Evolutionary conservation across 2,888 invertebrate genomes (phyloP).

Genomic region (Trilocha varians): DNA sequence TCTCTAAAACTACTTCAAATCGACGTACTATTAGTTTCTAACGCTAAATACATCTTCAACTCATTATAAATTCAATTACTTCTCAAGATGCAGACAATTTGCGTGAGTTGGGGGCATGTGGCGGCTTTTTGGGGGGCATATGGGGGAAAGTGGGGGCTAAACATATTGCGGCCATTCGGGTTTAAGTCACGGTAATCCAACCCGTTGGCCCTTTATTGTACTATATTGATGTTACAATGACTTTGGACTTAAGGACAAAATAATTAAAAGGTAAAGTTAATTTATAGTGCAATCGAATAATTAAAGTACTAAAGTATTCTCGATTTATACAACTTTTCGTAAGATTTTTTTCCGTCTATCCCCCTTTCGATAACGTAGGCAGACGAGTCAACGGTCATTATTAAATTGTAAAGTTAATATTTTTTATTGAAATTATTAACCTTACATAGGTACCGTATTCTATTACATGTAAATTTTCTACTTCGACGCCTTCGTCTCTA

Average conservation of each 20-base stretch:
- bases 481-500: too few relatives aligned
- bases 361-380: too few relatives aligned
- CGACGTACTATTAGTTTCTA: conserved; percentile 11
- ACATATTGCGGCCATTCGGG: conserved; percentile 57
- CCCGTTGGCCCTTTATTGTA: conserved; percentile 44
- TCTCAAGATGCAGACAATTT: conserved; percentile 59
- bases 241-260: background rate
- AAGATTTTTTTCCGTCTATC: too few relatives aligned
- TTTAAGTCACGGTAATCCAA: conserved; percentile 44
- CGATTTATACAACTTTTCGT: too few relatives aligned
- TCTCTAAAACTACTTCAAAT: background rate
- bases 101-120: conserved; percentile 21
- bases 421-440: too few relatives aligned
- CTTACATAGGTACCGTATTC: too few relatives aligned
- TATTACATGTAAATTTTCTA: too few relatives aligned
- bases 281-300: background rate
- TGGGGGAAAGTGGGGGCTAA: conserved; percentile 21
- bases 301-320: too few relatives aligned
- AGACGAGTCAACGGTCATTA: too few relatives aligned
- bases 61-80: conserved; percentile 70
- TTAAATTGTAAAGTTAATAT: too few relatives aligned
- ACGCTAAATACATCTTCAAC: conserved; percentile 60
- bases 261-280: background rate
- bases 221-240: conserved; percentile 9
- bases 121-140: conserved; percentile 9